Percentiles rank a stretch among this genome's conserved stretches.
phyloP scores from a whole-genome alignment of 2,888 invertebrate genomes.

The Gastrophysa polygoni region DNA sequence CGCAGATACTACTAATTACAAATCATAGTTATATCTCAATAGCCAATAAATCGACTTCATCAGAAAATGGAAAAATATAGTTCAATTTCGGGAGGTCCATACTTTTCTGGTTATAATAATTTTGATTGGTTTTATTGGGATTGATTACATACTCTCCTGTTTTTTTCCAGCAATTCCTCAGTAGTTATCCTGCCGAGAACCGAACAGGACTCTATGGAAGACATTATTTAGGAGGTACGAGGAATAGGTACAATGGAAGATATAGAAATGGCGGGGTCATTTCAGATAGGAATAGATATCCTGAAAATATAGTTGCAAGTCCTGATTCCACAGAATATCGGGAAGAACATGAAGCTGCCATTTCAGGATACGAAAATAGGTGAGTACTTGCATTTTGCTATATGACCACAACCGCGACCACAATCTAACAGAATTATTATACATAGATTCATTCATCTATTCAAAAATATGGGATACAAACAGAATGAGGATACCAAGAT shows the following conservation, averaged over 20 bases:
- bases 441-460: no score
- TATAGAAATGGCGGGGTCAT: background rate
- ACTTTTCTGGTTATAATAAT: no score
- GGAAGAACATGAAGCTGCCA: slow-evolving; percentile 13
- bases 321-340: slow-evolving; percentile 16
- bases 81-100: no score
- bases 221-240: slow-evolving; percentile 14
- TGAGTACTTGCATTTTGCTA: background rate
- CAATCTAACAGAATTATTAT: no score
- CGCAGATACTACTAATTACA: no score
- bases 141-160: slow-evolving; percentile 10
- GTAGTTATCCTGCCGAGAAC: slow-evolving; percentile 43
- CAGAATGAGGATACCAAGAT: no score
- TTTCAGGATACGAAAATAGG: slow-evolving; percentile 15
- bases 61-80: no score
- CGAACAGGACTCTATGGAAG: slow-evolving; percentile 47
- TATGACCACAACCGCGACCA: no score
- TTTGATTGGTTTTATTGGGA: no score
- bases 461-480: no score
- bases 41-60: no score
- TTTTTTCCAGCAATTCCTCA: slow-evolving; percentile 50
- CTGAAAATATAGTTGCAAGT: slow-evolving; percentile 4
- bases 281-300: background rate
- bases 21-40: no score
- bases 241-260: slow-evolving; percentile 13